phyloP scores from a whole-genome alignment of 2,113 vertebrate species.

The Zosterops japonicus region DNA sequence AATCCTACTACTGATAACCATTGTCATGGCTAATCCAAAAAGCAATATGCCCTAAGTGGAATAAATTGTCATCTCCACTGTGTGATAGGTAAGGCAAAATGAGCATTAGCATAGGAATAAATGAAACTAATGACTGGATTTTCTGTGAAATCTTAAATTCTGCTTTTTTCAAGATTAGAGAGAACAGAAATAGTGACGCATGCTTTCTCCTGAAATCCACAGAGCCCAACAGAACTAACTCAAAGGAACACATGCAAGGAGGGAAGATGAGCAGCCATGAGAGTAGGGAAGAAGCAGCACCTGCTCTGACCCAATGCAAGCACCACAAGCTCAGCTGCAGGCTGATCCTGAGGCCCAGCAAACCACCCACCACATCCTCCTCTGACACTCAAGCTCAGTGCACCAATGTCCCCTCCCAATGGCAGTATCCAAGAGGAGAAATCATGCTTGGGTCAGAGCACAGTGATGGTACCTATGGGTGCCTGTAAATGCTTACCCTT shows the following conservation, averaged over 20 bases:
- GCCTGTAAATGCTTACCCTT: not conserved
- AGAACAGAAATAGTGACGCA: not conserved
- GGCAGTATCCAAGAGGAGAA: not conserved
- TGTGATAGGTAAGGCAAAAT: not conserved
- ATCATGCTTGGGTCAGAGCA: not conserved
- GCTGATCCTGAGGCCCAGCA: not conserved
- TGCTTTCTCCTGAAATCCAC: not conserved
- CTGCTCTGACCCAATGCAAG: accelerated
- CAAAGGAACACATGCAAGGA: not conserved
- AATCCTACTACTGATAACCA: not conserved
- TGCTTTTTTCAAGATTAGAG: not conserved
- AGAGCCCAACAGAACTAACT: not conserved
- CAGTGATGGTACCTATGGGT: not conserved
- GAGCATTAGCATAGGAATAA: not conserved
- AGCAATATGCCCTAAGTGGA: not conserved
- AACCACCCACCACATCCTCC: accelerated
- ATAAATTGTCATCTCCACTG: not conserved
- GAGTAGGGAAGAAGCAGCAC: not conserved
- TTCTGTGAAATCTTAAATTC: not conserved
- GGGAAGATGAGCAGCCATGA: not conserved
- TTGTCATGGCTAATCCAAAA: not conserved
- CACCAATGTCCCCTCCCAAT: not conserved
- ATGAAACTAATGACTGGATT: not conserved
- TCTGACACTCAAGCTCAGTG: not conserved
- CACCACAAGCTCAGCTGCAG: not conserved